Base-by-base conservation (phyloP, 1,140 invertebrate genomes). In the Zelostemma sp. region DNA sequence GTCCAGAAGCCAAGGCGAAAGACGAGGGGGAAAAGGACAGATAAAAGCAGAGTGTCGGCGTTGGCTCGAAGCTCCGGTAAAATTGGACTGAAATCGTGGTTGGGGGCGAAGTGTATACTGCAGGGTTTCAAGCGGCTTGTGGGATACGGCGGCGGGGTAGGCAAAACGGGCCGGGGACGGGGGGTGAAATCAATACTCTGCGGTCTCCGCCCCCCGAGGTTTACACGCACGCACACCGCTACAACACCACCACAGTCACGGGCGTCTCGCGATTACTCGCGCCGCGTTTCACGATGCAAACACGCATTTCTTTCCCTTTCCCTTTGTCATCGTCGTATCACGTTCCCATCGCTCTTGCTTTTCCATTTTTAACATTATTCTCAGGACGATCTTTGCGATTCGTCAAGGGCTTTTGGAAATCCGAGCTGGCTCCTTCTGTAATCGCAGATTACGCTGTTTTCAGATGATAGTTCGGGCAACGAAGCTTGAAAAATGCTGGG, bases 181-280 rank as follows among this genome's bases (percentile, higher is more conserved):
- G 67, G 76, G 77, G 59, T 80, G 77, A 80, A 82, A 82, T 82
- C 81, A 84, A 83, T 84, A 83, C 80, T 84, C 80, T 83, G 81
- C 76, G 80, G 80, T 83, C 79, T 83, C 81, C 81, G 80, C 79
- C 80, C 76, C 66, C 73, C 79, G 74, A 73, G 71, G 77, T 71
- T 80, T 80, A 80, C 80, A 77, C 75, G 72, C 68, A 77, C 78
- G 75, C 78, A 80, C 74, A 78, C 76, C 64, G 73, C 61, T 46
- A 59, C 55, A 45, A 38, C 51, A 53, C 51, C 56, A 50, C 17
- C 47, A 66, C 55, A 66, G 53, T 59, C 50, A 59, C 60, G 41
- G 48, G n/a, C n/a, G n/a, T n/a, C 18, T 11, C 54, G 55, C 54
- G 46, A 38, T 38, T 38, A 38, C 35, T 38, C 9, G 2, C 14